Conservation (phyloP, 2,888 invertebrate genomes). For the Cheilosia urbana region DNA sequence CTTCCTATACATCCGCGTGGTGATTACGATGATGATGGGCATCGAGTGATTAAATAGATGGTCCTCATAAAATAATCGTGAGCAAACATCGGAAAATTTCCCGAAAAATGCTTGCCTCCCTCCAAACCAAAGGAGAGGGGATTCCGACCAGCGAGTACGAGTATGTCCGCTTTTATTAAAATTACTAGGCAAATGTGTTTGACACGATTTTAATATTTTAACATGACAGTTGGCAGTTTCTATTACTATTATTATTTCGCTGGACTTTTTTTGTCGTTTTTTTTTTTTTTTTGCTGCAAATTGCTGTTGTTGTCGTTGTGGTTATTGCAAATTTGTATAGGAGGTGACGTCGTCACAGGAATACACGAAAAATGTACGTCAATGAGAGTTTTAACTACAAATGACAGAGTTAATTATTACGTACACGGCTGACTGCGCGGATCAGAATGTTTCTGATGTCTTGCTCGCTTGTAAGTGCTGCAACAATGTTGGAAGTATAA, state of each 20-base stretch:
- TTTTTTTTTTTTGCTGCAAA: neutral
- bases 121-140: too few relatives aligned
- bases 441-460: constrained; percentile 48
- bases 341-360: neutral
- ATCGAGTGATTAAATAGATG: constrained; percentile 75
- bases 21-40: constrained; percentile 71
- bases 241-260: constrained; percentile 43
- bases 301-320: neutral
- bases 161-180: constrained; percentile 60
- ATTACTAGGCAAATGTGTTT: constrained; percentile 64
- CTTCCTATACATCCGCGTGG: constrained; percentile 62
- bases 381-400: constrained; percentile 31
- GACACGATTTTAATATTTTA: constrained; percentile 72
- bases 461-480: constrained; percentile 16
- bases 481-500: constrained; percentile 58
- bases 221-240: constrained; percentile 69
- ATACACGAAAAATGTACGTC: constrained; percentile 5
- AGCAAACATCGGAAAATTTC: constrained; percentile 59
- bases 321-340: constrained; percentile 8
- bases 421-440: constrained; percentile 51
- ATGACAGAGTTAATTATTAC: constrained; percentile 64
- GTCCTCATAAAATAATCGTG: constrained; percentile 74
- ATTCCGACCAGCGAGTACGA: constrained; percentile 1
- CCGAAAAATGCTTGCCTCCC: neutral
- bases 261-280: constrained; percentile 4